phyloP scores from a whole-genome alignment of 2,113 vertebrate genomes.

The Hypocryptadius cinnamomeus region DNA sequence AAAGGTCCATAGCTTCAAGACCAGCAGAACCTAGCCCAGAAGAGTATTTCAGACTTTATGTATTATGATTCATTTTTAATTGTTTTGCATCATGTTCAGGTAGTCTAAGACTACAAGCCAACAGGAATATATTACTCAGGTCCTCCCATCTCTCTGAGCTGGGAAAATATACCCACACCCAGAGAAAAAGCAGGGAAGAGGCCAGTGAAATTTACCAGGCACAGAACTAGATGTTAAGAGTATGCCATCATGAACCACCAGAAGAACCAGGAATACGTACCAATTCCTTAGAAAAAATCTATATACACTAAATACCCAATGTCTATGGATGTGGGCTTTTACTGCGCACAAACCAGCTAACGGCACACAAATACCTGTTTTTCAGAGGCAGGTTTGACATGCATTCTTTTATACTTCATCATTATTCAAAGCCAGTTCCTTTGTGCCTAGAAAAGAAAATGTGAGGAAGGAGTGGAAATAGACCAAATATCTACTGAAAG shows the following conservation, averaged over 20 bases:
- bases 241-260: neutral
- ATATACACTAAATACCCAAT: neutral
- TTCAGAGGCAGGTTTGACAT: neutral
- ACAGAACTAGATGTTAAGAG: neutral
- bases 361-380: neutral
- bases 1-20: neutral
- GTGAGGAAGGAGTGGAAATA: fast-evolving
- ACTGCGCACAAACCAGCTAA: neutral
- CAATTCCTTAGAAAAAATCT: neutral
- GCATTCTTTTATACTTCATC: neutral
- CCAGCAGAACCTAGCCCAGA: neutral
- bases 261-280: neutral
- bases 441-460: neutral
- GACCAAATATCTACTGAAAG: neutral
- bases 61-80: neutral
- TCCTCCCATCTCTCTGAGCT: neutral
- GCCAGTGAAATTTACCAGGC: neutral
- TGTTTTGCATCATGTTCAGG: neutral
- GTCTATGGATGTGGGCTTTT: neutral
- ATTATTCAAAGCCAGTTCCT: neutral
- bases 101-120: neutral
- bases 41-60: neutral
- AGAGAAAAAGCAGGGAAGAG: neutral
- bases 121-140: neutral
- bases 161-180: neutral